Evolutionary conservation across 2,113 vertebrate genomes (phyloP).

Genomic region (Rhabdomys dilectus): DNA sequence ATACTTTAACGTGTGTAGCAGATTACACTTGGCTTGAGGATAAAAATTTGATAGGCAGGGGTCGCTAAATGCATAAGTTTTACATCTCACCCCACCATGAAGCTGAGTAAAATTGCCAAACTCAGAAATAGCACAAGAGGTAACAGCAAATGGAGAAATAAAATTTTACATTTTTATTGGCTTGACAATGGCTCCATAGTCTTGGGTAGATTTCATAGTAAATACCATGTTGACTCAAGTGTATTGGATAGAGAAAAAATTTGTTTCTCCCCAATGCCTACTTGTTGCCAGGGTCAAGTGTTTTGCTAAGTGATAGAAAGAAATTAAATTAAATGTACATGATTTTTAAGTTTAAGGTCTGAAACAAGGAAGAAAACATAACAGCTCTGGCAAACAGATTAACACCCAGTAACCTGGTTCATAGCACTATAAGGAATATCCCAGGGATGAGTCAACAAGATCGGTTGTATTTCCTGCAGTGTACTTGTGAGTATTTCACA

Average conservation of each 20-base stretch:
- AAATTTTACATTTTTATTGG: not conserved
- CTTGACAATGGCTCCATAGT: not conserved
- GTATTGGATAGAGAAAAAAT: not conserved
- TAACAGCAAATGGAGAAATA: not conserved
- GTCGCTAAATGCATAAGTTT: not conserved
- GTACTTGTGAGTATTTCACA: not conserved
- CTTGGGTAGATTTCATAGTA: not conserved
- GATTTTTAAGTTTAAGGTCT: not conserved
- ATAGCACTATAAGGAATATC: not conserved
- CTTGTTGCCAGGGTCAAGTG: not conserved
- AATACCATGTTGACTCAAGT: not conserved
- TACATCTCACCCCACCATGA: not conserved
- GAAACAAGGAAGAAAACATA: not conserved
- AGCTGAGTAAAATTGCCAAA: not conserved
- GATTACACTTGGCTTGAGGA: not conserved
- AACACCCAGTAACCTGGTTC: not conserved
- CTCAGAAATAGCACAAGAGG: not conserved
- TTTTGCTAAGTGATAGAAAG: not conserved
- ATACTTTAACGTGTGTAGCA: not conserved
- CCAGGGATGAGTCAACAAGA: not conserved
- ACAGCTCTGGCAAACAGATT: not conserved
- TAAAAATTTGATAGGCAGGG: not conserved
- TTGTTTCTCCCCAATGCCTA: not conserved
- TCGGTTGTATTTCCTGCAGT: not conserved
- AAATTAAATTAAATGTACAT: not conserved